Base-by-base conservation (phyloP, 1,140 invertebrate species). In the Orius insidiosus region DNA sequence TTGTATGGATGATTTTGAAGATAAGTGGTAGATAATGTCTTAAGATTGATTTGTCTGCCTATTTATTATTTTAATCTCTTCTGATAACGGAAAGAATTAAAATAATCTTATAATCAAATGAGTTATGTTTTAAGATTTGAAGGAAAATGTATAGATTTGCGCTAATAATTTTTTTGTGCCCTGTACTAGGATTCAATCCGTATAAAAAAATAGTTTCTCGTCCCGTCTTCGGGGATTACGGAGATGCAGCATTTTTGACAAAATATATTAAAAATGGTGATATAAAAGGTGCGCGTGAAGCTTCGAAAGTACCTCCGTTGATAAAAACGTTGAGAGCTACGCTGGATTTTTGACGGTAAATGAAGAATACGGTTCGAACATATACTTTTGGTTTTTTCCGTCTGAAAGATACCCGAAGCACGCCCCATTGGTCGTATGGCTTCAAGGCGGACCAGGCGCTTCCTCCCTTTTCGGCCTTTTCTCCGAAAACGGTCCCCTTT, bases 321-420 rank as follows among this genome's bases (percentile, higher is more conserved):
- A 36, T n/a, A n/a, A 46, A 2, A 35, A 51, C 24, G 40, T 47
- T 14, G 35, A 32, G 15, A 53, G 52, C 55, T 68, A 78, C 57
- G 67, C 76, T 19, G 80, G 78, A 7, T 82, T 72, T 55, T 67
- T 83, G n/a, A 82, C 79, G 1, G 73, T 82, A 2, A 70, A 83
- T 55, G 66, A 72, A 58, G 18, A n/a, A n/a, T 81, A 68, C 57
- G 35, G 31, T 18, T 46, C 44, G 3, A 80, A 83, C 60, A 58
- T 78, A 48, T 85, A 80, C 58, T 83, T 85, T 60, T 83, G 80
- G 80, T 83, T 75, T 58, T 83, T 83, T 55, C 76, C 77, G 18
- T 65, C 76, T 1, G 62, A 70, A 54, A 61, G 53, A 3, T 58
- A 62, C 43, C 55, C 55, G 38, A 57, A 56, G 32, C 59, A 58